Evolutionary conservation across 2,797 vertebrate species (phyloP).

Genomic region (Euphonia xanthogaster): DNA sequence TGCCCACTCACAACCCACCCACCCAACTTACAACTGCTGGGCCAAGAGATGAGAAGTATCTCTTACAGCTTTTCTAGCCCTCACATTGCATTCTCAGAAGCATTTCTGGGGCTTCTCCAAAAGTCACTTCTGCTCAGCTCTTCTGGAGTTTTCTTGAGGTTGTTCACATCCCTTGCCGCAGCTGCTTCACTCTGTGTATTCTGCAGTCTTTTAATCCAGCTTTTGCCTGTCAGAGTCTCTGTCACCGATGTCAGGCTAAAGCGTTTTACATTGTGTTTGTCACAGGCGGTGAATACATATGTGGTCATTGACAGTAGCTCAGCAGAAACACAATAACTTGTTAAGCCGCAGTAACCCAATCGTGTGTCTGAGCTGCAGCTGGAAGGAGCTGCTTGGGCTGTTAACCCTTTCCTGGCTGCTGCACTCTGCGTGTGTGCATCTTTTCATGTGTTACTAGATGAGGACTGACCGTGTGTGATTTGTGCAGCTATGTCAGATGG

Average conservation of each 20-base stretch:
- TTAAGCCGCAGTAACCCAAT: constrained; percentile 62
- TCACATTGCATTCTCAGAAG: neutral
- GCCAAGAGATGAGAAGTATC: neutral
- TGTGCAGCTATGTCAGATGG: neutral
- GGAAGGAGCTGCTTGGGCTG: constrained; percentile 24
- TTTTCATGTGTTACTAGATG: neutral
- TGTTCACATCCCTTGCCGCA: neutral
- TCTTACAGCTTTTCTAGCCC: neutral
- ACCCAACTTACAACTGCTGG: neutral
- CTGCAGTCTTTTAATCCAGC: constrained; percentile 19
- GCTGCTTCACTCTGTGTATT: neutral
- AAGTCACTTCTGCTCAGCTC: constrained; percentile 11
- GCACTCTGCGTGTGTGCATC: neutral
- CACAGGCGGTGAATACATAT: constrained; percentile 29
- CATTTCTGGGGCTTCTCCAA: constrained; percentile 12
- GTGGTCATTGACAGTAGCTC: constrained; percentile 67
- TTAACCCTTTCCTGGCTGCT: constrained; percentile 10
- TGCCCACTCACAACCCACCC: neutral
- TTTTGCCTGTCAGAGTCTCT: constrained; percentile 55
- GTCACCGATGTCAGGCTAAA: constrained; percentile 40
- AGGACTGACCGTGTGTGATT: neutral
- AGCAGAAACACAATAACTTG: constrained; percentile 66
- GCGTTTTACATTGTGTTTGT: constrained; percentile 50
- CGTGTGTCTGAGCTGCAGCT: constrained; percentile 49
- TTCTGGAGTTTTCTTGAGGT: constrained; percentile 11